Evolutionary conservation across 2,113 vertebrate genomes (phyloP).

Genomic region (Dicerorhinus sumatrensis): DNA sequence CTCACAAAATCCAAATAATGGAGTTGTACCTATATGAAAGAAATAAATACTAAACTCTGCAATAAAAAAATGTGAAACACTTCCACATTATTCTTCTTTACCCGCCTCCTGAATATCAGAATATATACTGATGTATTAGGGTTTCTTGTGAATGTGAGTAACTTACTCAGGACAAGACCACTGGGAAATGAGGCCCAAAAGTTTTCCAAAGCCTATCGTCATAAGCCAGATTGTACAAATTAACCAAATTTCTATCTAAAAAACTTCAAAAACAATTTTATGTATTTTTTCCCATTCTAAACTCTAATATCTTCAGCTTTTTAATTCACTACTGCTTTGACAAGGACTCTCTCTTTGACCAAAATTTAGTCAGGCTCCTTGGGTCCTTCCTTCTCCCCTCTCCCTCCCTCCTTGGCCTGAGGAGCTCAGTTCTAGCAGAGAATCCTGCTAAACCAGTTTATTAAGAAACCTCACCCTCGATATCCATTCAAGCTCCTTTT

Average conservation of each 20-base stretch:
- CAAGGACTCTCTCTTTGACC: neutral
- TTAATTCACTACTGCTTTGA: neutral
- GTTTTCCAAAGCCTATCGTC: neutral
- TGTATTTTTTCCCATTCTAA: neutral
- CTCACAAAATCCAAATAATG: neutral
- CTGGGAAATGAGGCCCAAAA: neutral
- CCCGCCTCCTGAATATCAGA: neutral
- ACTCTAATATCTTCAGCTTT: neutral
- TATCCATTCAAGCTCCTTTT: neutral
- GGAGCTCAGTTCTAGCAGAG: neutral
- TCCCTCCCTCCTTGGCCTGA: neutral
- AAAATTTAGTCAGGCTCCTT: neutral
- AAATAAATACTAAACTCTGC: neutral
- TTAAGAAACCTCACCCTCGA: neutral
- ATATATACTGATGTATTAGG: neutral
- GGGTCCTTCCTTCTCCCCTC: neutral
- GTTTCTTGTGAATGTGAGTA: neutral
- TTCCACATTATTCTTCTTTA: neutral
- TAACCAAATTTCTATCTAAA: conserved; percentile 2
- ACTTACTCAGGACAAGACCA: neutral
- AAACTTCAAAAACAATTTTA: neutral
- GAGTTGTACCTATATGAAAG: neutral
- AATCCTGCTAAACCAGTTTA: neutral
- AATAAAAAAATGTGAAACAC: neutral
- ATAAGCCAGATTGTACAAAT: neutral